phyloP scores from a whole-genome alignment of 2,888 invertebrate genomes.

The Petrophora chlorosata region DNA sequence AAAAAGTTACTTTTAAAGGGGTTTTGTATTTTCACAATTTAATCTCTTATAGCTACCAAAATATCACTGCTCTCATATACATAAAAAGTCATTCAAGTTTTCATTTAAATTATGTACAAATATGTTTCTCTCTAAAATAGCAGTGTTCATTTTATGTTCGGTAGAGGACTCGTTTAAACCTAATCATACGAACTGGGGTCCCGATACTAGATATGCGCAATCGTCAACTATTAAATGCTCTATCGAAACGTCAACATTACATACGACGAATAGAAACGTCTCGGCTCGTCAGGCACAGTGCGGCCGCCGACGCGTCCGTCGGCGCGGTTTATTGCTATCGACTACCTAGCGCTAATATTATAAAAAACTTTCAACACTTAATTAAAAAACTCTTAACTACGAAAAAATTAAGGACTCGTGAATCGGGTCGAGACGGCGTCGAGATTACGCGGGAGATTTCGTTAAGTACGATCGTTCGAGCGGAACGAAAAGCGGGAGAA shows the following conservation, averaged over 20 bases:
- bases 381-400: conserved; percentile 55
- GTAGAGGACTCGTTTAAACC: conserved; percentile 47
- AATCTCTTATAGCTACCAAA: conserved; percentile 68
- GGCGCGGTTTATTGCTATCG: conserved; percentile 63
- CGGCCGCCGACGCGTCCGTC: conserved; percentile 55
- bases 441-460: conserved; percentile 31
- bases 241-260: conserved; percentile 46
- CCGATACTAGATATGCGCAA: conserved; percentile 52
- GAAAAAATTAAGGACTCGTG: conserved; percentile 39
- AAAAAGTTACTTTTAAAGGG: conserved; percentile 50
- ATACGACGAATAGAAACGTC: conserved; percentile 43
- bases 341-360: conserved; percentile 62
- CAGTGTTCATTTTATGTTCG: conserved; percentile 55
- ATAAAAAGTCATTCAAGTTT: conserved; percentile 59
- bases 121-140: conserved; percentile 62
- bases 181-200: conserved; percentile 51
- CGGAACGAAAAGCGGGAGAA: conserved; percentile 43
- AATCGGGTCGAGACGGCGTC: conserved; percentile 41
- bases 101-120: conserved; percentile 68
- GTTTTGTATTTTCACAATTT: conserved; percentile 51
- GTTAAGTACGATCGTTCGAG: conserved; percentile 60
- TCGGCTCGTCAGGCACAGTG: conserved; percentile 55
- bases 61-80: conserved; percentile 78
- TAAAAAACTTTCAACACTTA: conserved; percentile 68
- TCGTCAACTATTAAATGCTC: conserved; percentile 48